Evolutionary conservation across 2,797 vertebrate genomes (phyloP).

Genomic region (Phrynocephalus forsythii): DNA sequence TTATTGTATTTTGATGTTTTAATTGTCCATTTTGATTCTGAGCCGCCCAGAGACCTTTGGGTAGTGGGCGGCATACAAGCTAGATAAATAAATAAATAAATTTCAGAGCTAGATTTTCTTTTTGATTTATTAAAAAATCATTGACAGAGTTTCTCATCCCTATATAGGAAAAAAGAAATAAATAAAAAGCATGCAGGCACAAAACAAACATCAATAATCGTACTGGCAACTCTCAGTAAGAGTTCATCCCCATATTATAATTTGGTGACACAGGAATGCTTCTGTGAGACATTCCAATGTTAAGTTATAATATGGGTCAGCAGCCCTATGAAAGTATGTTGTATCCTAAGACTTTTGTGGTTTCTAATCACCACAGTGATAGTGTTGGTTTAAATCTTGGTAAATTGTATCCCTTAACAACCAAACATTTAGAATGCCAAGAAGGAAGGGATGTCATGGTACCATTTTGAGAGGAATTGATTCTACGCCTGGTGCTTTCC

Average conservation of each 20-base stretch:
- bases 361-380: slow-evolving; percentile 18
- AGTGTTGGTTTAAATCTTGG: slow-evolving; percentile 34
- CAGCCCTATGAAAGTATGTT: slow-evolving; percentile 19
- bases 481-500: slow-evolving; percentile 70
- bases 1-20: no score
- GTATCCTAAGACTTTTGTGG: slow-evolving; percentile 15
- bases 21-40: no score
- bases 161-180: slow-evolving; percentile 25
- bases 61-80: no score
- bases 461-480: slow-evolving; percentile 63
- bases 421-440: slow-evolving; percentile 53
- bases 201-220: slow-evolving; percentile 54
- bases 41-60: no score
- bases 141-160: slow-evolving; percentile 76
- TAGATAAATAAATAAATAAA: no score
- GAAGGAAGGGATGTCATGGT: slow-evolving; percentile 24
- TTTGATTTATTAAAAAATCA: neutral
- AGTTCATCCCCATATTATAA: slow-evolving; percentile 18
- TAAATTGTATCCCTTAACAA: slow-evolving; percentile 36
- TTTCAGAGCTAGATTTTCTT: neutral
- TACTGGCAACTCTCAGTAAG: slow-evolving; percentile 35
- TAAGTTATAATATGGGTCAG: slow-evolving; percentile 26
- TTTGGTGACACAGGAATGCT: slow-evolving; percentile 15
- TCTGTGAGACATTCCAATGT: slow-evolving; percentile 8
- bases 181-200: slow-evolving; percentile 61